A percentile compares a stretch with the other conserved stretches of the same genome.
Evolutionary conservation across 2,797 vertebrate genomes (phyloP).

Genomic region (Prionace glauca): DNA sequence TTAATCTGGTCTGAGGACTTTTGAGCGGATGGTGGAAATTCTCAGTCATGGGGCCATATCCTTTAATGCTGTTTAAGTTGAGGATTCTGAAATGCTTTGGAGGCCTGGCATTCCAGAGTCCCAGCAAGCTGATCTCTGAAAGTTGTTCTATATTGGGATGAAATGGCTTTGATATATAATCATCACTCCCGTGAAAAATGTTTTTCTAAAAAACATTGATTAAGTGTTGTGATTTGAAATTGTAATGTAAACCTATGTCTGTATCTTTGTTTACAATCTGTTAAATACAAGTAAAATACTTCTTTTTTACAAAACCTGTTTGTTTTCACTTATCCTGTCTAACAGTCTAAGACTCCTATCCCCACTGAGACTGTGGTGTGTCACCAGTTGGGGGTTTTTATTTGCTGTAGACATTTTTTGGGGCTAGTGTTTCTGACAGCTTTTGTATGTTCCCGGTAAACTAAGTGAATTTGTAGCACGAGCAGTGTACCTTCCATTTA

Average conservation of each 20-base stretch:
- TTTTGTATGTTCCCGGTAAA: neutral
- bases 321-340: neutral
- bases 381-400: neutral
- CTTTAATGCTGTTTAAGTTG: neutral
- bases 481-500: neutral
- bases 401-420: neutral
- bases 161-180: neutral
- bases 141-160: neutral
- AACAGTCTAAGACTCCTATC: neutral
- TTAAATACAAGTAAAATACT: conserved; percentile 19
- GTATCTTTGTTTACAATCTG: conserved; percentile 11
- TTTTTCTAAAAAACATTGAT: neutral
- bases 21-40: neutral
- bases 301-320: neutral
- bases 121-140: neutral
- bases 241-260: neutral
- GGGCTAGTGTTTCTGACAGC: neutral
- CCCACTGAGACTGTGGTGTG: neutral
- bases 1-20: neutral
- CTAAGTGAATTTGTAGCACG: neutral
- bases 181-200: neutral
- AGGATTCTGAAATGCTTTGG: neutral
- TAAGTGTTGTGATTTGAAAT: conserved; percentile 18
- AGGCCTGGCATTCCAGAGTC: neutral
- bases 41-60: neutral